These are phyloP conservation scores for Hapalemur alaotrensis DNA, from an alignment of 2,797 vertebrate species.

Conservation along the genomic window DNA sequence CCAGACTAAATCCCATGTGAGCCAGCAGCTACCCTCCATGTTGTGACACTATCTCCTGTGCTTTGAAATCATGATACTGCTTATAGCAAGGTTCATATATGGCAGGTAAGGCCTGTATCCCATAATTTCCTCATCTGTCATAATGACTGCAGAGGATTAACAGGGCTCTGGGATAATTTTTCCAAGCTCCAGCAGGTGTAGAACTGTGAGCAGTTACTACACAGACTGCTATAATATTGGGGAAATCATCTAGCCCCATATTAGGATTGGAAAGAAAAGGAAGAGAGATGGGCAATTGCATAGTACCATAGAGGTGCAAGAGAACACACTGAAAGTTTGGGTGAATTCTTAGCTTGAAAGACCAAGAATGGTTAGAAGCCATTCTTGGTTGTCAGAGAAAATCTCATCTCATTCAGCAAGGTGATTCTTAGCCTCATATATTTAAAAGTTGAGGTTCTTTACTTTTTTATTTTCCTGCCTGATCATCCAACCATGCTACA, in stretches of 20 bases:
- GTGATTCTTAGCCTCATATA: not conserved
- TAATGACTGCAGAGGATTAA: not conserved
- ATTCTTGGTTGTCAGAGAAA: not conserved
- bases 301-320: not conserved
- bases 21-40: not conserved
- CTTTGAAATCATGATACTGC: not conserved
- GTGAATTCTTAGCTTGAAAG: not conserved
- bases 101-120: not conserved
- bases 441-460: not conserved
- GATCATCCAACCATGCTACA: not conserved
- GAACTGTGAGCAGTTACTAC: not conserved
- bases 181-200: not conserved
- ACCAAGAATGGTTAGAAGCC: not conserved
- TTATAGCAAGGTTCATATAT: not conserved
- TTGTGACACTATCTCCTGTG: not conserved
- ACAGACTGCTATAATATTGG: not conserved
- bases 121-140: not conserved
- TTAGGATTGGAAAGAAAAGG: not conserved
- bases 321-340: not conserved
- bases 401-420: not conserved
- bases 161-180: not conserved
- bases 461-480: not conserved
- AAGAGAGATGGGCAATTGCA: not conserved
- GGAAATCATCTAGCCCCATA: not conserved
- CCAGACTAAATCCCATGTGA: not conserved